phyloP scores from a whole-genome alignment of 2,888 invertebrate species.

The Rhorus exstirpatorius region DNA sequence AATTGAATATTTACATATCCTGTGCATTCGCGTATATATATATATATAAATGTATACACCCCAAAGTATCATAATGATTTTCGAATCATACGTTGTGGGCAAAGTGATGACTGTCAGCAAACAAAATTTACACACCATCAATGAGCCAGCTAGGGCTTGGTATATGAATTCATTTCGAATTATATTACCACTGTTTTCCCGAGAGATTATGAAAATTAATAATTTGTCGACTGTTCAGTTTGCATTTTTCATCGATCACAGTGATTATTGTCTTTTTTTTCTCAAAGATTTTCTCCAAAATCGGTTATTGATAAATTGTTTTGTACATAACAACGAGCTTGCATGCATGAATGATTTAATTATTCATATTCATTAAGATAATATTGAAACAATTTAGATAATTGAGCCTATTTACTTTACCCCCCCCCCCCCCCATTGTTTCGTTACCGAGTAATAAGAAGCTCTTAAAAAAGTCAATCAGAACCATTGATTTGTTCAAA shows the following conservation, averaged over 20 bases:
- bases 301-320: no score
- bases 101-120: constrained; percentile 61
- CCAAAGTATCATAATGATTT: constrained; percentile 61
- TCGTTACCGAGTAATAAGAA: no score
- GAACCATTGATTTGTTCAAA: no score
- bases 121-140: constrained; percentile 57
- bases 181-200: constrained; percentile 35
- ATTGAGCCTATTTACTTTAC: no score
- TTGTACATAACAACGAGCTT: neutral
- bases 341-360: neutral
- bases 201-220: constrained; percentile 34
- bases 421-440: no score
- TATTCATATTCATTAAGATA: no score
- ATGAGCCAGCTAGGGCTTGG: constrained; percentile 15
- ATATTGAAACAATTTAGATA: no score
- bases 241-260: neutral
- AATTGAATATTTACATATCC: constrained; percentile 65
- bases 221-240: constrained; percentile 30
- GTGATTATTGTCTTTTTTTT: constrained; percentile 2
- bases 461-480: no score
- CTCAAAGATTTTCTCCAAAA: no score
- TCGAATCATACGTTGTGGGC: constrained; percentile 53
- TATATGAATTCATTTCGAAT: constrained; percentile 42
- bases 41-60: neutral
- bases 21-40: neutral